phyloP scores from a whole-genome alignment of 2,888 invertebrate species.

The Agrochola lychnidis region DNA sequence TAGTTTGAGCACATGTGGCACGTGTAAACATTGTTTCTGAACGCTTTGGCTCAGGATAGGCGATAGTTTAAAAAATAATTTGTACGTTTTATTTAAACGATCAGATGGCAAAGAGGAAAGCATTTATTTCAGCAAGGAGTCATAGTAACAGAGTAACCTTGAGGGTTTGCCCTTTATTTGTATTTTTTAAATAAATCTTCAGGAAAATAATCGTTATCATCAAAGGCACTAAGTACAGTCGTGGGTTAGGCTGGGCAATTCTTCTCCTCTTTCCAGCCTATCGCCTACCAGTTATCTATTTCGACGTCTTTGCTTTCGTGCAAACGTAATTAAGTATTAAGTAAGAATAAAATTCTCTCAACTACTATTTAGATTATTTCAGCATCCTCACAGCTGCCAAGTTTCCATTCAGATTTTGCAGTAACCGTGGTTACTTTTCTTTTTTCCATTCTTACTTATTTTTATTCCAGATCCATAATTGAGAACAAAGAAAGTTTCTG shows the following conservation, averaged over 20 bases:
- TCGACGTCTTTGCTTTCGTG: too few species aligned
- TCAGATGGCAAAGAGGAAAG: background rate
- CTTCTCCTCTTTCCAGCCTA: background rate
- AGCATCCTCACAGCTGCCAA: background rate
- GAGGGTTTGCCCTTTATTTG: background rate
- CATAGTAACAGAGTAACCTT: background rate
- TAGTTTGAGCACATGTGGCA: slow-evolving; percentile 49
- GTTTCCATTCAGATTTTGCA: background rate
- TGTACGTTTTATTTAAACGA: background rate
- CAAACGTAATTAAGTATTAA: background rate
- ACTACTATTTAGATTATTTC: background rate
- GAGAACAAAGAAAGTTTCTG: background rate
- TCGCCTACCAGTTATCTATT: background rate
- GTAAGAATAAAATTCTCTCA: background rate
- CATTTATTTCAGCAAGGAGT: background rate
- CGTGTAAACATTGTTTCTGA: slow-evolving; percentile 53
- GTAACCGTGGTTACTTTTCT: background rate
- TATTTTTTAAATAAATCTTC: background rate
- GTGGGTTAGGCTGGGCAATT: background rate
- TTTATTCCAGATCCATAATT: background rate
- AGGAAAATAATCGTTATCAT: background rate
- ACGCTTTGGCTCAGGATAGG: background rate
- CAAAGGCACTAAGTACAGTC: background rate
- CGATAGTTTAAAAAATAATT: slow-evolving; percentile 1
- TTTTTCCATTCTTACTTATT: background rate